A percentile compares a stretch with the other conserved stretches of the same genome.
These are phyloP conservation scores for Campylomormyrus tamandua DNA, from an alignment of 2,113 vertebrate genomes.

Conservation along the genomic window DNA sequence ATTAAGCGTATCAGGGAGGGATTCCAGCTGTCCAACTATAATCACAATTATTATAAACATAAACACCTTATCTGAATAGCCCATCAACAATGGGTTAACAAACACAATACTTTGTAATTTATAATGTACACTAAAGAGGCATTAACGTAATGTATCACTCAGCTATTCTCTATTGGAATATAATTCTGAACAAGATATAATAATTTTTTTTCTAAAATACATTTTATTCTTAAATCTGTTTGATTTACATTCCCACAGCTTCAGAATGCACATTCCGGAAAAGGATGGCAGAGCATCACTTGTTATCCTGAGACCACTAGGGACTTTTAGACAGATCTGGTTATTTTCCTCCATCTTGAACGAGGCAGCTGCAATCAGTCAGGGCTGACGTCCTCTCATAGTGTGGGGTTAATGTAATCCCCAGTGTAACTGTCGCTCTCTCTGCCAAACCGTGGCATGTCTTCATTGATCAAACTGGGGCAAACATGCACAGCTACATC, in stretches of 20 bases:
- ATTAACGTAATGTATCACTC: not conserved
- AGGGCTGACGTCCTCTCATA: not conserved
- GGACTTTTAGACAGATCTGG: not conserved
- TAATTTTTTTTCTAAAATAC: not conserved
- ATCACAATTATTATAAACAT: not conserved
- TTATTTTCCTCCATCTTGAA: conserved; percentile 18
- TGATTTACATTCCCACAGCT: not conserved
- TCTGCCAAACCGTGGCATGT: conserved; percentile 7
- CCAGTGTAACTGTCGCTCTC: conserved; percentile 2
- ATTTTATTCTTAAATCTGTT: not conserved
- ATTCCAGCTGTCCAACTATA: not conserved
- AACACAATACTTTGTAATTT: not conserved
- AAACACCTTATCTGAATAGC: not conserved
- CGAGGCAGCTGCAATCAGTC: conserved; percentile 6
- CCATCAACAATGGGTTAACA: not conserved
- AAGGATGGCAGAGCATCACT: not conserved
- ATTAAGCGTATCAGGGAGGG: not conserved
- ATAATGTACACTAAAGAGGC: not conserved
- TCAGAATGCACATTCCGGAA: not conserved
- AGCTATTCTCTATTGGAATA: not conserved
- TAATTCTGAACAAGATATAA: not conserved
- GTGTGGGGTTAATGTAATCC: conserved; percentile 11
- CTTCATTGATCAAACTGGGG: conserved; percentile 15
- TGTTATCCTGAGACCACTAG: not conserved
- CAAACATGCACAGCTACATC: conserved; percentile 5